These are phyloP conservation scores for Meloidogyne floridensis DNA, from an alignment of 1,140 invertebrate genomes.

Conservation along the genomic window DNA sequence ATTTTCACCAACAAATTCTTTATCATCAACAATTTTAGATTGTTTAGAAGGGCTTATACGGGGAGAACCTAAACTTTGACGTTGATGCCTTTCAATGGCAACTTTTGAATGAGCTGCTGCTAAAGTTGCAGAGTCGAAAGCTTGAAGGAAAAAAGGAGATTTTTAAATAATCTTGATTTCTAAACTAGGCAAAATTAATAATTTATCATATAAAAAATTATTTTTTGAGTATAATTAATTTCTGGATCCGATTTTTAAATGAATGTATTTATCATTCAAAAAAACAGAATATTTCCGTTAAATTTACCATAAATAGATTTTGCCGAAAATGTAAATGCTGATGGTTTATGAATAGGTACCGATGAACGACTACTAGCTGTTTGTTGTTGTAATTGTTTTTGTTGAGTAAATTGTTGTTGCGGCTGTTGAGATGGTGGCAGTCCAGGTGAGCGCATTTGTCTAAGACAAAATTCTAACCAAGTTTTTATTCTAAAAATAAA, in stretches of 20 bases:
- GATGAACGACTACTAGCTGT: background rate
- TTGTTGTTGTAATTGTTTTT: constrained; percentile 17
- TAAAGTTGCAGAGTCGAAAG: constrained; percentile 25
- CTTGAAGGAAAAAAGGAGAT: background rate
- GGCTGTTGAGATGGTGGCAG: constrained; percentile 8
- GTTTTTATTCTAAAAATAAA: constrained; percentile 23
- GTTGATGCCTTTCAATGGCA: constrained; percentile 22
- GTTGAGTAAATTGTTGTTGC: background rate
- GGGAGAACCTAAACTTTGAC: constrained; percentile 6
- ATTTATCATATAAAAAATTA: too few species aligned
- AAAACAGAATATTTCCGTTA: too few species aligned
- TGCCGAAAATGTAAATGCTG: constrained; percentile 26
- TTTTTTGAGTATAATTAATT: background rate
- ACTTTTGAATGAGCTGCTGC: constrained; percentile 28
- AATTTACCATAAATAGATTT: constrained; percentile 28
- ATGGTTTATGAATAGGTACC: constrained; percentile 5
- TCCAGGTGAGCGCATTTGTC: constrained; percentile 30
- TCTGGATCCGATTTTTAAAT: background rate
- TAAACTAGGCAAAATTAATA: too few species aligned
- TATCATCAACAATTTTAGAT: background rate
- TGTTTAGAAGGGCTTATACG: constrained; percentile 11
- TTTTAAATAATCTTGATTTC: too few species aligned
- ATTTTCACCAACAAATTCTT: background rate
- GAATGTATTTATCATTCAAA: background rate
- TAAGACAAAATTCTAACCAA: constrained; percentile 40